Percentiles rank a stretch among this genome's conserved stretches.
Conservation (phyloP, 1,140 invertebrate genomes). For the Eciton burchellii region DNA sequence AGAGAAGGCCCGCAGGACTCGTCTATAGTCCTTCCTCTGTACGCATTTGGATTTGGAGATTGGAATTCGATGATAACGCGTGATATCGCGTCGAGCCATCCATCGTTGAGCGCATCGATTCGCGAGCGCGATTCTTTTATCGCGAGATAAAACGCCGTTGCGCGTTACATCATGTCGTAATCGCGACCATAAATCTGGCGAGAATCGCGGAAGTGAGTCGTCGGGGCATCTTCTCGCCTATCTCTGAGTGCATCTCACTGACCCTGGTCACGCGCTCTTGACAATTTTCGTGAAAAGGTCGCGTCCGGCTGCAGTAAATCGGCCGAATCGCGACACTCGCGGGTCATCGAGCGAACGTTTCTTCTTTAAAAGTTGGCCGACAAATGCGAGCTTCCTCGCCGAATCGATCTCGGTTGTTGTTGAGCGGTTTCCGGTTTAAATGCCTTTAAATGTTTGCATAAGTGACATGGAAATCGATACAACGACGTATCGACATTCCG, state of each 20-base stretch:
- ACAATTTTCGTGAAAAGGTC: constrained; percentile 53
- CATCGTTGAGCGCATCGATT: too few relatives aligned
- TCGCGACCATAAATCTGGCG: constrained; percentile 54
- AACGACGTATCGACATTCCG: too few relatives aligned
- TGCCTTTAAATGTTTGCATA: too few relatives aligned
- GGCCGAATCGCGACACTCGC: background rate
- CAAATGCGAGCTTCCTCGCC: constrained; percentile 13
- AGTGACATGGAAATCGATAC: too few relatives aligned
- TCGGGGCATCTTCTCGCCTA: constrained; percentile 21
- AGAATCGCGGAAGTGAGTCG: constrained; percentile 56
- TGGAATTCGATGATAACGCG: too few relatives aligned
- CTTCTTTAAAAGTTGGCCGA: constrained; percentile 11
- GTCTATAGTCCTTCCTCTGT: too few relatives aligned
- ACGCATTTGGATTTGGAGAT: too few relatives aligned
- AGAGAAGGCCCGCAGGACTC: too few relatives aligned
- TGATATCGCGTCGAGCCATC: too few relatives aligned
- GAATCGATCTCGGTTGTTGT: background rate
- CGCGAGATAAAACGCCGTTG: background rate
- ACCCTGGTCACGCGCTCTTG: constrained; percentile 12
- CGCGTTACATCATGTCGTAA: background rate
- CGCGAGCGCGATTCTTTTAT: too few relatives aligned
- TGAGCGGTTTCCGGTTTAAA: background rate
- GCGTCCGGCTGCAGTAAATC: background rate
- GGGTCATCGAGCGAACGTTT: constrained; percentile 42
- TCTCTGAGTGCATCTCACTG: constrained; percentile 13